A percentile compares a stretch with the other conserved stretches of the same genome.
Evolutionary conservation across 2,113 vertebrate species (phyloP).

Genomic region (Tupaia tana): DNA sequence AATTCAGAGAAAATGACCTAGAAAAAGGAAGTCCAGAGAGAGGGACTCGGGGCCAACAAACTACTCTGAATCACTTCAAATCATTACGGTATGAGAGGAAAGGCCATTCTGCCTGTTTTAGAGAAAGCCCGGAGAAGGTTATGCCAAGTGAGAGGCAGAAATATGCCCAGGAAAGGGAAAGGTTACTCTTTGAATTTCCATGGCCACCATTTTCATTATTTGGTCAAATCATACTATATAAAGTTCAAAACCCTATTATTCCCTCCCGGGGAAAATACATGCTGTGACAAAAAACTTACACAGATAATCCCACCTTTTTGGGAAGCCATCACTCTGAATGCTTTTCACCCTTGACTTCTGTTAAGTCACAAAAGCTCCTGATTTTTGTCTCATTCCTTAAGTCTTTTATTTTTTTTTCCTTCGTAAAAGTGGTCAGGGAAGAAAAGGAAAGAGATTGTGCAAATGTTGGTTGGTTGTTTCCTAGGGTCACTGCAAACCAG

Average conservation of each 20-base stretch:
- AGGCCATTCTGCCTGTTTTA: background rate
- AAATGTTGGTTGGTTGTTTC: background rate
- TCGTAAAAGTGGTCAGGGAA: background rate
- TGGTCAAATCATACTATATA: background rate
- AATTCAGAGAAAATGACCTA: conserved; percentile 52
- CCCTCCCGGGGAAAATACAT: background rate
- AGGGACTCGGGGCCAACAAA: background rate
- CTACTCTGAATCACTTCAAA: conserved; percentile 11
- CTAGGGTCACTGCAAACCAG: background rate
- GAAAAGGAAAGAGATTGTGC: background rate
- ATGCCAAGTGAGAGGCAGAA: background rate
- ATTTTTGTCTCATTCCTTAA: background rate
- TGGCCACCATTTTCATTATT: background rate
- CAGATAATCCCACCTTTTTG: background rate
- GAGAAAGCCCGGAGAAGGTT: background rate
- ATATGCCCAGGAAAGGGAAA: background rate
- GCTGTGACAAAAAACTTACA: background rate
- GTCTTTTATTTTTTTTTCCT: background rate
- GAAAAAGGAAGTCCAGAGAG: conserved; percentile 57
- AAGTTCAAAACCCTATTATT: background rate
- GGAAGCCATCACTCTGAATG: background rate
- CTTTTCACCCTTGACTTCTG: background rate
- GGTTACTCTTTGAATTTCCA: conserved; percentile 14
- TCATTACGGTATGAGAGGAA: background rate
- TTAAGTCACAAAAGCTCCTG: background rate